Base-by-base conservation (phyloP, 2,888 invertebrate genomes). In the Criorhina ranunculi region DNA sequence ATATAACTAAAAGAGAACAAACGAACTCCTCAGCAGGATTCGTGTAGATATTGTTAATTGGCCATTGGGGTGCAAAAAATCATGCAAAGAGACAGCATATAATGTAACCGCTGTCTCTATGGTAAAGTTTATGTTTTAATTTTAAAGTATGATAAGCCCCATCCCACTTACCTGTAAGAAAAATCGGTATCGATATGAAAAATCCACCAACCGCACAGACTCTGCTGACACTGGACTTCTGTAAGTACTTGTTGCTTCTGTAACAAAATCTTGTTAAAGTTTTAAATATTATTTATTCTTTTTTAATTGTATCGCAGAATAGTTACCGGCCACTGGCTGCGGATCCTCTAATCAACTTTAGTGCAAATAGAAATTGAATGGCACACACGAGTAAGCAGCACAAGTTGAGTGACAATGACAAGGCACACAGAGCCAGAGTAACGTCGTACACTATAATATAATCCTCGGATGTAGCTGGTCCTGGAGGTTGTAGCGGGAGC, bases 331-430 rank as follows among this genome's bases (percentile, higher is more conserved):
- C 93, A 90, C 93, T 96, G 76, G 96, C 96, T 89, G 96, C 95
- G 57, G 96, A 95, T 66, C 96, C 95, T 90, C 97, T 96, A 90
- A 97, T 95, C 91, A 98, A 94, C 93, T 98, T 98, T 88, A 98
- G 96, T 57, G 98, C 97, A 91, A 98, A 98, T 90, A 98, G 94
- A 93, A 97, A 98, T 93, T 98, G 98, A 90, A 98, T 96, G 88
- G 97, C 96, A 93, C 98, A 98, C 89, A 98, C 97, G 88, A 98
- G 94, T 82, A 98, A 93, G 91, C 98, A 98, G 93, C 97, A 97
- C 86, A 98, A 93, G 93, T 98, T 96, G 87, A 98, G 93, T 33
- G 97, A 96, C 66, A 98, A 93, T 86, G 98, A 97, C 89, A 98
- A 94, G 79, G 97, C 97, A 91, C 97, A 96, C 90, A 98, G 93